Percentiles rank a stretch among this genome's conserved stretches.
Evolutionary conservation across 2,113 vertebrate species (phyloP).

Genomic region (Ameiurus melas): DNA sequence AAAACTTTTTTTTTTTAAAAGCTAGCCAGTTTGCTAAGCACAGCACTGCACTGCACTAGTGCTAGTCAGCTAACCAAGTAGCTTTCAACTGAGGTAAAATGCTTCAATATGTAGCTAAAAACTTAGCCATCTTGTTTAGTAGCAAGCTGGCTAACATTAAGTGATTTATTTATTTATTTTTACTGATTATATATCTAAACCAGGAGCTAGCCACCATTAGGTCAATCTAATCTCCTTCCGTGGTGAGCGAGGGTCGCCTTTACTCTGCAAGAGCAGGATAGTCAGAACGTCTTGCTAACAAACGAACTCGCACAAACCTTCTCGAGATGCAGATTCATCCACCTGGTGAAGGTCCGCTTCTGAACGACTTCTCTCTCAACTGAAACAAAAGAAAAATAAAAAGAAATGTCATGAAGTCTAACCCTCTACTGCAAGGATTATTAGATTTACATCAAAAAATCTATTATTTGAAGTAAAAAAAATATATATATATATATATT

Average conservation of each 20-base stretch:
- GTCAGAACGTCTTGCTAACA: background rate
- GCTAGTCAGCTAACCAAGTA: too few relatives aligned
- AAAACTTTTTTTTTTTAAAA: background rate
- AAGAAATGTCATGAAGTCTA: too few relatives aligned
- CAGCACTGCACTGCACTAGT: too few relatives aligned
- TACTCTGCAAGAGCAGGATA: too few relatives aligned
- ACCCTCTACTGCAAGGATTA: too few relatives aligned
- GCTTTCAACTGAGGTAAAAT: background rate
- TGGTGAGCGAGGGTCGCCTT: background rate
- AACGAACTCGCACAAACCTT: constrained; percentile 75
- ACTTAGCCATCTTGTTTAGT: background rate
- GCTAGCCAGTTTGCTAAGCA: background rate
- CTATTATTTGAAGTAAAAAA: too few relatives aligned
- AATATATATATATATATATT: too few relatives aligned
- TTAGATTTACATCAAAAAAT: too few relatives aligned
- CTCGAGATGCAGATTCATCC: constrained; percentile 95
- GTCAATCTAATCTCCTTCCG: background rate
- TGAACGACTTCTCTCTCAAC: constrained; percentile 93
- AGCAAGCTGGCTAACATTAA: background rate
- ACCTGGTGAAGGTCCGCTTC: constrained; percentile 97
- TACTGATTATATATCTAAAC: background rate
- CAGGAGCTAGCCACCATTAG: background rate
- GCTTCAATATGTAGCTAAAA: background rate
- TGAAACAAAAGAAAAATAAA: constrained; percentile 61
- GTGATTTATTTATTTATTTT: background rate